These are phyloP conservation scores for Ennomos quercinarius DNA, from an alignment of 2,888 invertebrate genomes.

Conservation along the genomic window DNA sequence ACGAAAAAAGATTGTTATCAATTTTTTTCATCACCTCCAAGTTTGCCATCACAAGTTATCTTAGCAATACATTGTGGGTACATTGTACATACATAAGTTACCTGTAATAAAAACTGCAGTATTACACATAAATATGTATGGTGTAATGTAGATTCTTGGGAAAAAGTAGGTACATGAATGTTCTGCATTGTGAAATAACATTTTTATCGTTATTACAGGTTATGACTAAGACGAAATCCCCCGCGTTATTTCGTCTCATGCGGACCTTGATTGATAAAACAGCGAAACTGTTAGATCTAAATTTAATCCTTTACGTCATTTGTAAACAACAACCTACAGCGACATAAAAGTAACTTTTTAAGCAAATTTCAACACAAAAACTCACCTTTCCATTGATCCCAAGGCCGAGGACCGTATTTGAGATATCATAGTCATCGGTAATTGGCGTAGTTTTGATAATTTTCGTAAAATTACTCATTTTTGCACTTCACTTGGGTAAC, in stretches of 20 bases:
- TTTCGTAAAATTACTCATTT: conserved; percentile 75
- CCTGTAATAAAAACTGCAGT: too few species aligned
- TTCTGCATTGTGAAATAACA: too few species aligned
- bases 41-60: too few species aligned
- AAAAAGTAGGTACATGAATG: too few species aligned
- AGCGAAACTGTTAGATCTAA: conserved; percentile 44
- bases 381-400: conserved; percentile 97
- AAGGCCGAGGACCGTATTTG: conserved; percentile 96
- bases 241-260: conserved; percentile 18
- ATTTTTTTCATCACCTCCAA: too few species aligned
- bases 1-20: too few species aligned
- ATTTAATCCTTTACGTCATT: conserved; percentile 60
- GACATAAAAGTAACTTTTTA: conserved; percentile 20
- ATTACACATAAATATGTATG: too few species aligned
- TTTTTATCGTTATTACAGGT: neutral
- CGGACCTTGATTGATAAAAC: conserved; percentile 21
- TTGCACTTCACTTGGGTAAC: conserved; percentile 45
- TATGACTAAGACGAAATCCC: conserved; percentile 23
- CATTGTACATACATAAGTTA: too few species aligned
- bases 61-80: too few species aligned
- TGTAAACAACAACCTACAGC: conserved; percentile 54
- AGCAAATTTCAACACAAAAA: conserved; percentile 27
- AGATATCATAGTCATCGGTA: conserved; percentile 96
- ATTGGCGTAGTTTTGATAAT: conserved; percentile 92
- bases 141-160: too few species aligned